Base-by-base conservation (phyloP, 2,888 invertebrate species). In the Plemyria rubiginata region DNA sequence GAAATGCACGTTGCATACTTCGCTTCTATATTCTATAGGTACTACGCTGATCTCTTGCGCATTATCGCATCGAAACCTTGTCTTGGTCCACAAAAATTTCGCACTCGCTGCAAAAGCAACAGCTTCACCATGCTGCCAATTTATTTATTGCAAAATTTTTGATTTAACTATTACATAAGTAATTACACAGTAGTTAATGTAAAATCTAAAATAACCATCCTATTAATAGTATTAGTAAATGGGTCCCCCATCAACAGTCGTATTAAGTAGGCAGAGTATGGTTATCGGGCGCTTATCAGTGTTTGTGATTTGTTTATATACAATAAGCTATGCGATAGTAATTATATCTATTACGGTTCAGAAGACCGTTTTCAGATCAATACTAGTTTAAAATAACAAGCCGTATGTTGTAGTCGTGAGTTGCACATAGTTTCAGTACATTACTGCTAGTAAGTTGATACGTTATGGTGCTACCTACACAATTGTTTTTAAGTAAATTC, bases 401-500 rank as follows among this genome's bases (percentile, higher is more conserved):
- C 64, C 75, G 65, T 45, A 66, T 62, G 73, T 66, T 72, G 65
- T 71, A 71, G 78, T 74, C 79, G 81, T 70, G 62, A 67, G 13
- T 32, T 45, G 16, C 12, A 59, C 64, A 59, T 68, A 58, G 52
- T 68, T 68, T 46, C 12, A 61, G 40, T 54, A 60, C 66, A 60
- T 22, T n/a, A 4, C 29, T 62, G 43, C 53, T 43, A 63, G 50
- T 50, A 66, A 52, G 67, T 71, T 70, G 11, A 38, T 38, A 11
- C 72, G 74, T 81, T 81, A 81, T 83, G 72, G 73, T 73, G 70
- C 65, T 76, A 63, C 71, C 77, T 60, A 81, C 81, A 63, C 86
- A 88, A 71, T 77, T 93, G 75, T 93, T 92, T 87, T 70, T 92
- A 67, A 92, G 93, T 70, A 84, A 75, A 67, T 84, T 83, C 59